Evolutionary conservation across 1,140 invertebrate species (phyloP).

Genomic region (Parapsyche elsis): DNA sequence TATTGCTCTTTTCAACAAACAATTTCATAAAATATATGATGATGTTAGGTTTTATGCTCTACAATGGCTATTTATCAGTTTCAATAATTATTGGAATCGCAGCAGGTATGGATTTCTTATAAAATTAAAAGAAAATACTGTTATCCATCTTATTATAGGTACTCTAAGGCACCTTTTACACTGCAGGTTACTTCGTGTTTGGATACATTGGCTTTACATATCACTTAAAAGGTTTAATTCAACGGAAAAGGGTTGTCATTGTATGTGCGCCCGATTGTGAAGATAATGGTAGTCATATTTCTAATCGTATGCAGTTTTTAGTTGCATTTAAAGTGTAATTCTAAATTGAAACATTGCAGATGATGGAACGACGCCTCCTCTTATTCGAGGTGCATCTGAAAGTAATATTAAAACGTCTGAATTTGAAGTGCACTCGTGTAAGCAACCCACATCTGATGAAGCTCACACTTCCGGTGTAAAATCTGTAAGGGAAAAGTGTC

Average conservation of each 20-base stretch:
- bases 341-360: conserved; percentile 8
- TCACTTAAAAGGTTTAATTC: conserved; percentile 27
- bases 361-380: conserved; percentile 48
- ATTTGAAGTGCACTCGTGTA: conserved; percentile 3
- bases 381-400: conserved; percentile 36
- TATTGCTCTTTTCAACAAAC: conserved; percentile 64
- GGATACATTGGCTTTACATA: conserved; percentile 41
- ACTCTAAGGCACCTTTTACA: background rate
- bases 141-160: conserved; percentile 12
- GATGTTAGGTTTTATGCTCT: conserved; percentile 93
- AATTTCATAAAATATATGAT: conserved; percentile 80
- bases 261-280: conserved; percentile 48
- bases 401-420: conserved; percentile 43
- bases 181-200: conserved; percentile 51
- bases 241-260: conserved; percentile 16
- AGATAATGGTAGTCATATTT: conserved; percentile 33
- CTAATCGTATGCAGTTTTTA: conserved; percentile 6
- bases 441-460: conserved; percentile 8
- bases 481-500: background rate
- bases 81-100: conserved; percentile 81
- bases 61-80: conserved; percentile 84
- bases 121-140: conserved; percentile 1
- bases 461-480: background rate
- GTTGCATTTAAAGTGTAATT: background rate
- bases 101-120: conserved; percentile 70